Conservation (phyloP, 2,888 invertebrate species). For the Sturmia bella region DNA sequence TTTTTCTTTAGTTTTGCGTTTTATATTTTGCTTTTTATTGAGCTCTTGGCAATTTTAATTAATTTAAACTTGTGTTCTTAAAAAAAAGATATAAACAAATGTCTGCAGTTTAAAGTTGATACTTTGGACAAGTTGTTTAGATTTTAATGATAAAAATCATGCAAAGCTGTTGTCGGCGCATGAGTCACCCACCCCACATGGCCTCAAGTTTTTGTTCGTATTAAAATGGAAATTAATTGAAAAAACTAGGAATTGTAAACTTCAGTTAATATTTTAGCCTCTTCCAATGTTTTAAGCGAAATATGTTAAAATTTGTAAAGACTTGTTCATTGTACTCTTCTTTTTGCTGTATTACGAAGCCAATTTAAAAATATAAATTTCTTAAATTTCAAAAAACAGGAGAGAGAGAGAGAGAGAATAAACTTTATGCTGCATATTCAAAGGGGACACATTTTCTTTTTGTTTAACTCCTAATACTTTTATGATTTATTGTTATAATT, state of each 20-base stretch:
- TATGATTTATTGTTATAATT: constrained; percentile 29
- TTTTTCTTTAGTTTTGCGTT: too few relatives aligned
- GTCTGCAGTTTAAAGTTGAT: not conserved
- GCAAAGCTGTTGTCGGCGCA: not conserved
- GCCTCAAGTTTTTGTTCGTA: not conserved
- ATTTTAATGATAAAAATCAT: constrained; percentile 22
- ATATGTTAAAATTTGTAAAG: too few relatives aligned
- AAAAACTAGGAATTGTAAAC: not conserved
- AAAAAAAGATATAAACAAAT: not conserved
- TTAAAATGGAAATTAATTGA: constrained; percentile 16
- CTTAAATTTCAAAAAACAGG: too few relatives aligned
- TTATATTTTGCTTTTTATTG: too few relatives aligned
- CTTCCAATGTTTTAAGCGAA: too few relatives aligned
- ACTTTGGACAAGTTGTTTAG: constrained; percentile 40
- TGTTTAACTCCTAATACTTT: constrained; percentile 10
- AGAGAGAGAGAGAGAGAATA: too few relatives aligned
- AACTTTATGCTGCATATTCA: not conserved
- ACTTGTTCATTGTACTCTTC: too few relatives aligned
- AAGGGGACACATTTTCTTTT: not conserved
- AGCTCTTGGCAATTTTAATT: constrained; percentile 2
- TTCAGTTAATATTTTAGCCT: too few relatives aligned
- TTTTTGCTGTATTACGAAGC: too few relatives aligned
- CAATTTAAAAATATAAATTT: too few relatives aligned
- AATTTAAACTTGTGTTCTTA: not conserved
- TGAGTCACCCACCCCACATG: not conserved